phyloP scores from a whole-genome alignment of 2,113 vertebrate genomes.

The Microtus richardsoni region DNA sequence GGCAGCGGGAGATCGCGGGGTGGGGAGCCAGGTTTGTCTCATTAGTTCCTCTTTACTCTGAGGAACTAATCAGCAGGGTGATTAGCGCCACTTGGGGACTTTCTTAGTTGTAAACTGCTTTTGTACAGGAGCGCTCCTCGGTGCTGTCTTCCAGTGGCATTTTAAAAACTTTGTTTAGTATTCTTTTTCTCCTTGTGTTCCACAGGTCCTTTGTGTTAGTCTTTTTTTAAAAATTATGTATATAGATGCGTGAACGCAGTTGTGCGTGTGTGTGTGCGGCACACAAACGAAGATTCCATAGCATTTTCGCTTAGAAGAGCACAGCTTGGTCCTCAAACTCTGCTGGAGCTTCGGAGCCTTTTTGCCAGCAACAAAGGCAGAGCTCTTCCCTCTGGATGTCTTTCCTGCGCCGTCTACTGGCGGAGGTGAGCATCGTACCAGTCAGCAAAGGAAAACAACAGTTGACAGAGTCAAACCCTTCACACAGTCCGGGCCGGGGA shows the following conservation, averaged over 20 bases:
- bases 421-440: background rate
- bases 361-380: rapidly evolving
- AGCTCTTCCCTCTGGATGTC: background rate
- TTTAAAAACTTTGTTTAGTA: background rate
- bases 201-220: background rate
- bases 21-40: background rate
- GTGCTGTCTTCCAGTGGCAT: background rate
- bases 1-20: background rate
- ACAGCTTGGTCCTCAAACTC: background rate
- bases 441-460: background rate
- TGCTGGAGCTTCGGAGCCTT: background rate
- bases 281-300: rapidly evolving
- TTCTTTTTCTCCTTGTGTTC: background rate
- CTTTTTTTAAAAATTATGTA: background rate
- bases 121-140: background rate
- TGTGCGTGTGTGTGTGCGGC: rapidly evolving
- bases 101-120: background rate
- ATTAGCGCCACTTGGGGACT: background rate
- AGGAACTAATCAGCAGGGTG: too few species aligned
- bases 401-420: constrained; percentile 44
- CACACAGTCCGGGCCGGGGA: rapidly evolving
- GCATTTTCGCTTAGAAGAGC: background rate
- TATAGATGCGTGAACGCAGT: background rate
- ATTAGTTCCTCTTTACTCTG: background rate
- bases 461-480: background rate